Conservation (phyloP, 2,113 vertebrate genomes). For the Sebastes schlegelii region DNA sequence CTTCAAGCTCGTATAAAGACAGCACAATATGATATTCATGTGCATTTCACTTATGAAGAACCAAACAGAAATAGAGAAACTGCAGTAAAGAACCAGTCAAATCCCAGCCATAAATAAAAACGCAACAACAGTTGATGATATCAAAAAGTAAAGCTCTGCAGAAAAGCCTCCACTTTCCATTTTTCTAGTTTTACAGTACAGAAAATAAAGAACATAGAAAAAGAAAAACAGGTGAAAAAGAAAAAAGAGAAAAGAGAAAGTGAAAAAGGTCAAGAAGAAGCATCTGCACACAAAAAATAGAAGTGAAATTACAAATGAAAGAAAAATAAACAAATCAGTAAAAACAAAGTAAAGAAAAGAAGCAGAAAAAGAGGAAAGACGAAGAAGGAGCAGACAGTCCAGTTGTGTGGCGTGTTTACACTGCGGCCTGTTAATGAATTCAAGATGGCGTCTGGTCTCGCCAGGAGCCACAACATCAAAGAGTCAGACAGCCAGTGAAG, state of each 20-base stretch:
- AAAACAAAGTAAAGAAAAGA: slow-evolving; percentile 45
- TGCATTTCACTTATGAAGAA: too few relatives aligned
- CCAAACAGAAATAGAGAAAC: neutral
- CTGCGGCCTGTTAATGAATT: slow-evolving; percentile 89
- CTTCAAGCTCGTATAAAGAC: too few relatives aligned
- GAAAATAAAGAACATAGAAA: neutral
- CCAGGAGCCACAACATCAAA: slow-evolving; percentile 88
- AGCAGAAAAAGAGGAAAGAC: slow-evolving; percentile 61
- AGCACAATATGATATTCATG: neutral
- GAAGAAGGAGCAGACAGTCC: slow-evolving; percentile 44
- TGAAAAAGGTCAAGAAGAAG: too few relatives aligned
- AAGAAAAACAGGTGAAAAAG: neutral
- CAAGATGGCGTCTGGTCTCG: slow-evolving; percentile 89
- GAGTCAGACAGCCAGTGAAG: slow-evolving; percentile 81
- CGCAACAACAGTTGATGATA: neutral
- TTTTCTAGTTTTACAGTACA: neutral
- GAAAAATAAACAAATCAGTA: slow-evolving; percentile 23
- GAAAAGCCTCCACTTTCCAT: neutral
- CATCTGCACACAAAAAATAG: too few relatives aligned
- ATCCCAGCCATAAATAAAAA: neutral
- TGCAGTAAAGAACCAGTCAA: too few relatives aligned
- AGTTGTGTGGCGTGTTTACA: slow-evolving; percentile 86
- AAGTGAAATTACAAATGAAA: slow-evolving; percentile 21
- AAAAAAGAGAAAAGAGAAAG: neutral
- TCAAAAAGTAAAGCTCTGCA: neutral